Conservation (phyloP, 2,113 vertebrate genomes). For the human region DNA sequence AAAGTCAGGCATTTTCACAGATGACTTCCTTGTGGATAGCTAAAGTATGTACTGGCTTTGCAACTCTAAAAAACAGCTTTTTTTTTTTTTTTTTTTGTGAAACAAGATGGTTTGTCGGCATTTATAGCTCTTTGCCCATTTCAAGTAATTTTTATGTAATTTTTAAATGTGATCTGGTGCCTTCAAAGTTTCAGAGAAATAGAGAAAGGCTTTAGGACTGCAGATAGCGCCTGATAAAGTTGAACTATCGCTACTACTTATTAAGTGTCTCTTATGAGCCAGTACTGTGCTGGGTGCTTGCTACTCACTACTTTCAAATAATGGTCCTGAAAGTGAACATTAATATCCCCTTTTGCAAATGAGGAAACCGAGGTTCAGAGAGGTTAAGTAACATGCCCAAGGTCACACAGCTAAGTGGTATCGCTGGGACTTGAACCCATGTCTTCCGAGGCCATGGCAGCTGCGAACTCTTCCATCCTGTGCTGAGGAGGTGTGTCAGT, state of each 20-base stretch:
- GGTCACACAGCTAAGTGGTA: neutral
- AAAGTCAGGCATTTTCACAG: neutral
- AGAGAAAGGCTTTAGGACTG: neutral
- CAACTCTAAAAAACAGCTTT: neutral
- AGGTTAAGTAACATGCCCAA: neutral
- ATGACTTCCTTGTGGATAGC: neutral
- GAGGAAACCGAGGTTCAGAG: neutral
- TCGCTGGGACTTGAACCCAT: neutral
- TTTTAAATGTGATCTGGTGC: neutral
- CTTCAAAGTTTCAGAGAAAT: neutral
- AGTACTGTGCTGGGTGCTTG: neutral
- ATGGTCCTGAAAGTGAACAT: neutral
- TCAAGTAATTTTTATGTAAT: neutral
- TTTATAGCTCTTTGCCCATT: neutral
- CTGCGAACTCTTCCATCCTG: neutral
- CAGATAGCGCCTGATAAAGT: neutral
- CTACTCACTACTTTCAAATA: neutral
- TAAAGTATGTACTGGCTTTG: neutral
- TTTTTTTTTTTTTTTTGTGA: no score
- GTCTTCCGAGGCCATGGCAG: neutral
- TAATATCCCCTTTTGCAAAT: neutral
- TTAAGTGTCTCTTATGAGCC: neutral
- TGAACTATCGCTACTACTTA: neutral
- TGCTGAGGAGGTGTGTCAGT: neutral
- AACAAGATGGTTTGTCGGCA: neutral